These are phyloP conservation scores for Papilio demoleus DNA, from an alignment of 2,888 invertebrate species.

Conservation along the genomic window DNA sequence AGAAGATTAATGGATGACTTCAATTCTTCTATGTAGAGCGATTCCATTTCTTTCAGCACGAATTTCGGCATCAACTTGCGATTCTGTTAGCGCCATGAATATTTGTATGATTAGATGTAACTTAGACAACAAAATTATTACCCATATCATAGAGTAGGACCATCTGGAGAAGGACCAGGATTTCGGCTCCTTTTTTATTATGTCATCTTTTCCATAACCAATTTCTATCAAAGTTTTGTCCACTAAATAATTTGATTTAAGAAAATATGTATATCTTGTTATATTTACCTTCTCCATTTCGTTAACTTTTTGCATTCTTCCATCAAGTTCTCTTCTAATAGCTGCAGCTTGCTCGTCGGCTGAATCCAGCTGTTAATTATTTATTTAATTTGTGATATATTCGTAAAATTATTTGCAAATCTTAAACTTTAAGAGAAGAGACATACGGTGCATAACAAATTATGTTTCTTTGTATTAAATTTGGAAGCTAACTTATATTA, in stretches of 20 bases:
- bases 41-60: constrained; percentile 99
- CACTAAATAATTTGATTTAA: no score
- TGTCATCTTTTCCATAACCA: neutral
- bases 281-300: constrained; percentile 96
- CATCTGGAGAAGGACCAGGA: no score
- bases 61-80: constrained; percentile 99
- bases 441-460: no score
- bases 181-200: neutral
- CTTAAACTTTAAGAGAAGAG: no score
- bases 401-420: no score
- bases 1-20: constrained; percentile 98
- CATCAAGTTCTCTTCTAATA: constrained; percentile 98
- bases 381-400: no score
- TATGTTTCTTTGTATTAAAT: no score
- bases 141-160: no score
- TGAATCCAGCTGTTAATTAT: constrained; percentile 92
- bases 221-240: no score
- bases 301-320: constrained; percentile 97
- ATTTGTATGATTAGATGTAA: neutral
- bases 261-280: no score
- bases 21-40: constrained; percentile 98
- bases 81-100: constrained; percentile 85
- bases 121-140: no score
- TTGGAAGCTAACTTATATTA: no score
- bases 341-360: constrained; percentile 99